Evolutionary conservation across 2,888 invertebrate species (phyloP).

Genomic region (Lasioglossum leucozonium): DNA sequence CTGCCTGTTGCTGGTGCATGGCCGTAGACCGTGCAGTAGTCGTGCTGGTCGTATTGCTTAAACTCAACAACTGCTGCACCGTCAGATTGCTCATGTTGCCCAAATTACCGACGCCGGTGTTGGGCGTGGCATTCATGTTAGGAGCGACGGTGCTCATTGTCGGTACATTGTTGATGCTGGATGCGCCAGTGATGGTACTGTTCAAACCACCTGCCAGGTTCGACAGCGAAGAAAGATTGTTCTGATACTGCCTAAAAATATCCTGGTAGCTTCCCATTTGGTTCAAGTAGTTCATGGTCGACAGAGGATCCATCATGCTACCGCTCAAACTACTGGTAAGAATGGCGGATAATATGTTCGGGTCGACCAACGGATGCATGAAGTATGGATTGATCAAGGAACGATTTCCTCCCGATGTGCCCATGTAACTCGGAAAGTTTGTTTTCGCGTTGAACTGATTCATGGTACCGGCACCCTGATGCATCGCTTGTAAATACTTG

Average conservation of each 20-base stretch:
- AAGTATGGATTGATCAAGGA: slow-evolving; percentile 79
- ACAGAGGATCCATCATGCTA: slow-evolving; percentile 77
- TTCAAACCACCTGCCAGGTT: slow-evolving; percentile 72
- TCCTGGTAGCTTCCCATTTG: slow-evolving; percentile 80
- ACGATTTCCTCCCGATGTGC: slow-evolving; percentile 71
- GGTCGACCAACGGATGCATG: slow-evolving; percentile 79
- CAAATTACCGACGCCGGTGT: slow-evolving; percentile 57
- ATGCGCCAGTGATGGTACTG: slow-evolving; percentile 62
- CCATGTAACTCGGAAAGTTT: slow-evolving; percentile 75
- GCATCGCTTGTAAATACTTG: slow-evolving; percentile 77
- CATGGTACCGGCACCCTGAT: slow-evolving; percentile 71
- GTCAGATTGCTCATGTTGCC: slow-evolving; percentile 69
- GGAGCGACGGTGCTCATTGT: slow-evolving; percentile 69
- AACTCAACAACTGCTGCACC: slow-evolving; percentile 75
- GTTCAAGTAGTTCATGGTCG: slow-evolving; percentile 79
- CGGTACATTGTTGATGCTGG: slow-evolving; percentile 69
- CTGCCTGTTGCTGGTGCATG: slow-evolving; percentile 73
- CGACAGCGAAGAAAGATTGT: slow-evolving; percentile 74
- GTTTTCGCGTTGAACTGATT: slow-evolving; percentile 75
- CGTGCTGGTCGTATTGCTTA: slow-evolving; percentile 70
- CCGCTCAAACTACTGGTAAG: slow-evolving; percentile 74
- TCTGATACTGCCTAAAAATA: slow-evolving; percentile 79
- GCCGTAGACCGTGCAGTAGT: slow-evolving; percentile 64
- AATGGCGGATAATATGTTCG: slow-evolving; percentile 78
- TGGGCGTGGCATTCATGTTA: slow-evolving; percentile 64